Percentiles rank a stretch among this genome's conserved stretches.
Conservation (phyloP, 2,888 invertebrate genomes). For the Lamproptera curius region DNA sequence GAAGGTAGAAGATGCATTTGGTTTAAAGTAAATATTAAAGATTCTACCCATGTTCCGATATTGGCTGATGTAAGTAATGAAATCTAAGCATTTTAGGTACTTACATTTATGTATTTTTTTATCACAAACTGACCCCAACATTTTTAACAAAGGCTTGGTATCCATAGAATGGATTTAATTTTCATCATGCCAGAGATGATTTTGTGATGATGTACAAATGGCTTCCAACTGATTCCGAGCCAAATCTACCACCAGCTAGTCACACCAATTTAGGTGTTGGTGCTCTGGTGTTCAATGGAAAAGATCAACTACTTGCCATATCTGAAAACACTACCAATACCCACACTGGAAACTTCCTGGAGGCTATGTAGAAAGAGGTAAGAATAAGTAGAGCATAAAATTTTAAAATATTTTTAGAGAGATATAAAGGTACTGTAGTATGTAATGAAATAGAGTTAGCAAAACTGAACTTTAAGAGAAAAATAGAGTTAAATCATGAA, state of each 20-base stretch:
- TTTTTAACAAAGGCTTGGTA: conserved; percentile 38
- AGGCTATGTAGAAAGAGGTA: conserved; percentile 92
- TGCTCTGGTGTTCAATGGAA: conserved; percentile 88
- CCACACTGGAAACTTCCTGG: conserved; percentile 95
- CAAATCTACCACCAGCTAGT: conserved; percentile 85
- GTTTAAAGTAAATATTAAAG: conserved; percentile 85
- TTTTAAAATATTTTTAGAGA: no score
- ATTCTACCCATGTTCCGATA: conserved; percentile 84
- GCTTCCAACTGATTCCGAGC: conserved; percentile 80
- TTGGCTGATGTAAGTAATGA: conserved; percentile 80
- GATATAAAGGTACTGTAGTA: no score
- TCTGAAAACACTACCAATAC: conserved; percentile 82
- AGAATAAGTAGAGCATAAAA: conserved; percentile 19
- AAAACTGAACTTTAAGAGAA: no score
- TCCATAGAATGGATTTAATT: conserved; percentile 88
- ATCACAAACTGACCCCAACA: conserved; percentile 4
- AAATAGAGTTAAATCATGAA: no score
- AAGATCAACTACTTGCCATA: conserved; percentile 87
- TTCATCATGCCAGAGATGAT: conserved; percentile 91
- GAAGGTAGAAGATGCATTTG: conserved; percentile 85
- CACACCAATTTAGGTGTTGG: conserved; percentile 90
- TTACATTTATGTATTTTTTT: background rate
- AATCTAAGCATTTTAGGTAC: background rate
- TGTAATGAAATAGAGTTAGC: no score
- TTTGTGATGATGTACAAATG: conserved; percentile 90